Evolutionary conservation across 2,797 vertebrate species (phyloP).

Genomic region (Varecia variegata): DNA sequence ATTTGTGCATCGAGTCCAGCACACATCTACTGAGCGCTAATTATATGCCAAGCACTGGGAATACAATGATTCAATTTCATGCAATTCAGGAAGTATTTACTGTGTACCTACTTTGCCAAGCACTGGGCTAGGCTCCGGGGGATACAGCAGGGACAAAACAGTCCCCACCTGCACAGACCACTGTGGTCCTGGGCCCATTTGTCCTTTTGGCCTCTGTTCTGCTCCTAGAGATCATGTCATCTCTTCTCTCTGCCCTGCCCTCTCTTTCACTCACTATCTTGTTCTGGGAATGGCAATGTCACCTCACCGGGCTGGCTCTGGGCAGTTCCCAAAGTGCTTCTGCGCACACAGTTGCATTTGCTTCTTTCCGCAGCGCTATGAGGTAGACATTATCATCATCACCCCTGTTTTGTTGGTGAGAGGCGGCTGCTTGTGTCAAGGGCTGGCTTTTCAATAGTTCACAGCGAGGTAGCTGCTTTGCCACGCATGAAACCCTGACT

Average conservation of each 20-base stretch:
- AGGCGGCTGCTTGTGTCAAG: constrained; percentile 44
- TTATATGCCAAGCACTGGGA: background rate
- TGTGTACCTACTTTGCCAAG: background rate
- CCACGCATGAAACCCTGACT: constrained; percentile 33
- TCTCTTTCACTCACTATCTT: background rate
- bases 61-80: background rate
- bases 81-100: background rate
- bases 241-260: background rate
- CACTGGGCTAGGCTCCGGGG: background rate
- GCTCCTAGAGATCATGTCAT: background rate
- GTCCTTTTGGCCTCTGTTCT: background rate
- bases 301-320: background rate
- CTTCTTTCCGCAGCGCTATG: background rate
- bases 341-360: background rate
- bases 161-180: fast-evolving
- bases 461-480: constrained; percentile 41
- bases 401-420: constrained; percentile 10
- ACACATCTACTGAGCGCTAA: background rate
- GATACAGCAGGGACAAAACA: background rate
- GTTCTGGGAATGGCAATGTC: background rate
- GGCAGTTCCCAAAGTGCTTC: background rate
- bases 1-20: background rate
- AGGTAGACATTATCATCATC: constrained; percentile 7
- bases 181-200: background rate
- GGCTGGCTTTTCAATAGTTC: constrained; percentile 56